Percentiles rank a stretch among this genome's conserved stretches.
Conservation (phyloP, 2,888 invertebrate genomes). For the Sussaba pulchella region DNA sequence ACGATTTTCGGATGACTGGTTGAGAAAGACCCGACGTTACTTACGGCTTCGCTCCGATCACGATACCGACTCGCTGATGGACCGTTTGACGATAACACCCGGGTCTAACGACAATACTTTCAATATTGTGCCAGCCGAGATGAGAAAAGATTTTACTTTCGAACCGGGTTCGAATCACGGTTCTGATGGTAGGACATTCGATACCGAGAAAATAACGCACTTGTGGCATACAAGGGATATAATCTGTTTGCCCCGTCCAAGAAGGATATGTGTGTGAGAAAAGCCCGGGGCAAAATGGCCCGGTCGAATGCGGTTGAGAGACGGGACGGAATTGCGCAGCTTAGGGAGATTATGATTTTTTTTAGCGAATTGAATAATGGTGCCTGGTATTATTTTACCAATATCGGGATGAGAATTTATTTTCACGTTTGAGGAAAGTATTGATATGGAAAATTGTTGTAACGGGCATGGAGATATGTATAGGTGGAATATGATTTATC, state of each 20-base stretch:
- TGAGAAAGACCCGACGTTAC: conserved; percentile 13
- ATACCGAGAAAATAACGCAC: conserved; percentile 12
- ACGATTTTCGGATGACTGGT: conserved; percentile 49
- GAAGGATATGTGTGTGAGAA: too few relatives aligned
- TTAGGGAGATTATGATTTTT: too few relatives aligned
- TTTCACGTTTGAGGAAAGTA: too few relatives aligned
- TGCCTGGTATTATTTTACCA: too few relatives aligned
- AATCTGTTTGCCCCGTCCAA: neutral
- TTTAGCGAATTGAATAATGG: too few relatives aligned
- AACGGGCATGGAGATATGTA: too few relatives aligned
- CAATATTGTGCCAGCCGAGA: conserved; percentile 1
- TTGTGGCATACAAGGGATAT: neutral
- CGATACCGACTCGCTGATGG: conserved; percentile 20
- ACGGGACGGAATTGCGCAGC: too few relatives aligned
- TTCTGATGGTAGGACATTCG: conserved; percentile 11
- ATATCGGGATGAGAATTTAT: too few relatives aligned
- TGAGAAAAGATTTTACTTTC: neutral
- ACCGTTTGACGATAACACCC: conserved; percentile 27
- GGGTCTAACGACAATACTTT: neutral
- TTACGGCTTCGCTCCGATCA: neutral
- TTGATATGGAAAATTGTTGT: too few relatives aligned
- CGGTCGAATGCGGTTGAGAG: too few relatives aligned
- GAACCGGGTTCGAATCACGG: neutral
- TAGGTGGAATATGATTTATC: too few relatives aligned
- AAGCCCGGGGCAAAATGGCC: too few relatives aligned